phyloP scores from a whole-genome alignment of 2,888 invertebrate genomes.

The Deroplatys truncata region DNA sequence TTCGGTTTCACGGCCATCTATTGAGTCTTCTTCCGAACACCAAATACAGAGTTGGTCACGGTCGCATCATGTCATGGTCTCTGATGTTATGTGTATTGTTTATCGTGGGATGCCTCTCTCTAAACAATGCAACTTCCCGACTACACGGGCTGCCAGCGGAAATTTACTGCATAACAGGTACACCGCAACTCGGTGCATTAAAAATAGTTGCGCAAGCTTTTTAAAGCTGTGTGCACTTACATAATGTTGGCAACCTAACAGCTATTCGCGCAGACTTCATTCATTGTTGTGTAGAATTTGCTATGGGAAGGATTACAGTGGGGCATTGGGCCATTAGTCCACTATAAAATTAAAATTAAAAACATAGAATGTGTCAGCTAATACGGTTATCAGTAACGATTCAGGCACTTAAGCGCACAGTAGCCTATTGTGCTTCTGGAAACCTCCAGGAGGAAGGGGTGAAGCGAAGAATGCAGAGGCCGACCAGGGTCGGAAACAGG shows the following conservation, averaged over 20 bases:
- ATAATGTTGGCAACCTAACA: background rate
- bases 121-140: background rate
- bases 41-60: background rate
- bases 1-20: background rate
- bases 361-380: too few species aligned
- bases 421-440: too few species aligned
- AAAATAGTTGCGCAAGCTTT: background rate
- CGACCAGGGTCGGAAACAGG: too few species aligned
- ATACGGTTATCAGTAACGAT: too few species aligned
- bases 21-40: background rate
- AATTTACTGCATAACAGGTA: background rate
- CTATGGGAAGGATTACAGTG: too few species aligned
- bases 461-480: too few species aligned
- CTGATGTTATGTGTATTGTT: background rate
- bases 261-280: background rate
- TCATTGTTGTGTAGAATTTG: background rate
- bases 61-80: background rate
- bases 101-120: background rate
- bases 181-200: background rate
- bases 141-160: background rate
- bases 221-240: background rate
- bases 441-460: too few species aligned
- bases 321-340: too few species aligned
- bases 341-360: too few species aligned
- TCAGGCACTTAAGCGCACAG: too few species aligned